A percentile compares a stretch with the other conserved stretches of the same genome.
phyloP scores from a whole-genome alignment of 2,113 vertebrate genomes.

The Cinclus cinclus region DNA sequence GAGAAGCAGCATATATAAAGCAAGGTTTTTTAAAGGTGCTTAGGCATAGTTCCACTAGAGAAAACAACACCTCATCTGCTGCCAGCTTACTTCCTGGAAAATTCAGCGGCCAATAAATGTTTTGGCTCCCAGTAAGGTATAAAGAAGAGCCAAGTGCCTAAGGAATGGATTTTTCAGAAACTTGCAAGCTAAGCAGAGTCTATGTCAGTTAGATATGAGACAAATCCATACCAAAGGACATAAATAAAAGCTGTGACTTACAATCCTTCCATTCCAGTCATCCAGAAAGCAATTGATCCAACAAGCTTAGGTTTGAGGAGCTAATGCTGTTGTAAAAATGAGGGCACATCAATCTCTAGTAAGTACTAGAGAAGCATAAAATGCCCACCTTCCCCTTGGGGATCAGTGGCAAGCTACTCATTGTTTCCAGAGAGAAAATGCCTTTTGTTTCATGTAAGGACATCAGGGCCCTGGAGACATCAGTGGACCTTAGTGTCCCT shows the following conservation, averaged over 20 bases:
- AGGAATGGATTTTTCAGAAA: conserved; percentile 51
- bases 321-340: not conserved
- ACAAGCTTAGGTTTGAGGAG: conserved; percentile 1
- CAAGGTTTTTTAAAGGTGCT: not conserved
- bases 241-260: conserved; percentile 46
- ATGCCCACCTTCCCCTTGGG: not conserved
- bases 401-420: not conserved
- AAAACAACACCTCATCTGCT: not conserved
- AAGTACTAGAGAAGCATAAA: not conserved
- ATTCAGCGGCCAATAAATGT: not conserved
- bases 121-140: not conserved
- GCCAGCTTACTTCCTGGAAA: conserved; percentile 41
- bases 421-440: not conserved
- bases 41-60: not conserved
- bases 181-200: conserved; percentile 24
- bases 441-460: not conserved
- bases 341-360: not conserved
- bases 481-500: too few relatives aligned
- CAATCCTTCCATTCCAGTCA: conserved; percentile 15
- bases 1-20: not conserved
- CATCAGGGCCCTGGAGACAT: not conserved
- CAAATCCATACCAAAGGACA: conserved; percentile 19
- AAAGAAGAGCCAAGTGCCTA: conserved; percentile 16
- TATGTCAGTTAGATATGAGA: conserved; percentile 20
- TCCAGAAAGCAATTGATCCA: conserved; percentile 43